These are phyloP conservation scores for Eulithis testata DNA, from an alignment of 2,888 invertebrate genomes.

Conservation along the genomic window DNA sequence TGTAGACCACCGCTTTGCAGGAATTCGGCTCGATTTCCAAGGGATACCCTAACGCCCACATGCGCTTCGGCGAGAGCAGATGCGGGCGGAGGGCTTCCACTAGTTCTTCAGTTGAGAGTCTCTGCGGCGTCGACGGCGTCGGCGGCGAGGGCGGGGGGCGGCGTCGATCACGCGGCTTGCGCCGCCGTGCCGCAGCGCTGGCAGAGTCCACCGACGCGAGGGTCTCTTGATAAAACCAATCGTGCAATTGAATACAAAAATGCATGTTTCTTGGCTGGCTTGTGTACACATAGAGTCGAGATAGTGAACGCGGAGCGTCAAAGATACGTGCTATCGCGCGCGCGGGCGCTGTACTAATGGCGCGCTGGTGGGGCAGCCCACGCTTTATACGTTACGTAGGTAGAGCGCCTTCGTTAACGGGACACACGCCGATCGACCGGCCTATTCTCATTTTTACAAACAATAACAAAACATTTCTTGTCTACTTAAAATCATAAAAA, in stretches of 20 bases:
- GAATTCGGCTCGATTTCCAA: slow-evolving; percentile 86
- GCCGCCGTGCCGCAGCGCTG: slow-evolving; percentile 74
- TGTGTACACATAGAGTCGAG: slow-evolving; percentile 83
- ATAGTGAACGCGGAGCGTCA: slow-evolving; percentile 73
- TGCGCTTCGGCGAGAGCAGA: slow-evolving; percentile 85
- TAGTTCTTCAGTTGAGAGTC: slow-evolving; percentile 84
- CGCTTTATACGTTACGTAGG: slow-evolving; percentile 81
- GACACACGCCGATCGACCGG: slow-evolving; percentile 81
- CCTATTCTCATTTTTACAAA: slow-evolving; percentile 82
- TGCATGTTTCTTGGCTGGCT: slow-evolving; percentile 75
- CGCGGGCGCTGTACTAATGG: slow-evolving; percentile 81
- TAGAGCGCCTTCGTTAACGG: slow-evolving; percentile 81
- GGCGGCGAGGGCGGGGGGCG: slow-evolving; percentile 77
- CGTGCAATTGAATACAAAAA: slow-evolving; percentile 76
- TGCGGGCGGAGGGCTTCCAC: slow-evolving; percentile 85
- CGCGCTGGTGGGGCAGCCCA: slow-evolving; percentile 79
- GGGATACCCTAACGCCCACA: slow-evolving; percentile 89
- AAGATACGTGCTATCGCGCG: slow-evolving; percentile 80
- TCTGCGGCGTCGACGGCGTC: slow-evolving; percentile 78
- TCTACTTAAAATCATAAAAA: slow-evolving; percentile 53
- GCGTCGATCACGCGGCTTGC: slow-evolving; percentile 70
- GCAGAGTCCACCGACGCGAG: slow-evolving; percentile 72
- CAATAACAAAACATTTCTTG: slow-evolving; percentile 69
- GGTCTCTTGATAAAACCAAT: slow-evolving; percentile 82
- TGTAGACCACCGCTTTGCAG: slow-evolving; percentile 86